These are phyloP conservation scores for Pangasianodon gigas DNA, from an alignment of 2,113 vertebrate species.

Conservation along the genomic window DNA sequence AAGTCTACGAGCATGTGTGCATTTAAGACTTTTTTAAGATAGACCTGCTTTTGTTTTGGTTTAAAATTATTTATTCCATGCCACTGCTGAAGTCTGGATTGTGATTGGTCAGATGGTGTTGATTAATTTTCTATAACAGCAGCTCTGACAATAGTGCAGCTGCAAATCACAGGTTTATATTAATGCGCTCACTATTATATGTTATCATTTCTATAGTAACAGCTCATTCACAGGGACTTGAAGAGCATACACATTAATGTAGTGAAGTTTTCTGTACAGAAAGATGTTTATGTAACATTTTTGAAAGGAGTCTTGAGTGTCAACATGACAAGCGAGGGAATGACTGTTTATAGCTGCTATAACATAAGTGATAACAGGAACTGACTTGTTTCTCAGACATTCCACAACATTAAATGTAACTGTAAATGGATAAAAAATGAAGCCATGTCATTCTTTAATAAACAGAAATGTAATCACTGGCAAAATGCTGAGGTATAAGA, in stretches of 20 bases:
- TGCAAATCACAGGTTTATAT: background rate
- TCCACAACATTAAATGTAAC: too few relatives aligned
- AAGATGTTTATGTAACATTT: background rate
- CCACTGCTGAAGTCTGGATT: background rate
- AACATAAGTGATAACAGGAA: too few relatives aligned
- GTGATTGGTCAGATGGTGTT: background rate
- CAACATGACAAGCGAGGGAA: background rate
- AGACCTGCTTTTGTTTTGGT: background rate
- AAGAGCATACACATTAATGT: background rate
- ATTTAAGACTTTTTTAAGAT: background rate
- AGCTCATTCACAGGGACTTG: background rate
- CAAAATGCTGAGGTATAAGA: too few relatives aligned
- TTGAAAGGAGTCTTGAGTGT: background rate
- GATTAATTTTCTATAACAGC: background rate
- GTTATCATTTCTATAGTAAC: background rate
- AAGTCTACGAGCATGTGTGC: background rate
- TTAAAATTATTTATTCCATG: background rate
- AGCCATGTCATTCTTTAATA: background rate
- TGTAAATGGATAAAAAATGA: background rate
- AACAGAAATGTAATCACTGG: background rate
- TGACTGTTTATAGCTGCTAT: background rate
- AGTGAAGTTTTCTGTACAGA: background rate
- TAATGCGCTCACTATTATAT: background rate
- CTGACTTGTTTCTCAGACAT: background rate
- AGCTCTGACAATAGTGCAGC: background rate